Base-by-base conservation (phyloP, 2,888 invertebrate genomes). In the Agrenia bidenticulata region DNA sequence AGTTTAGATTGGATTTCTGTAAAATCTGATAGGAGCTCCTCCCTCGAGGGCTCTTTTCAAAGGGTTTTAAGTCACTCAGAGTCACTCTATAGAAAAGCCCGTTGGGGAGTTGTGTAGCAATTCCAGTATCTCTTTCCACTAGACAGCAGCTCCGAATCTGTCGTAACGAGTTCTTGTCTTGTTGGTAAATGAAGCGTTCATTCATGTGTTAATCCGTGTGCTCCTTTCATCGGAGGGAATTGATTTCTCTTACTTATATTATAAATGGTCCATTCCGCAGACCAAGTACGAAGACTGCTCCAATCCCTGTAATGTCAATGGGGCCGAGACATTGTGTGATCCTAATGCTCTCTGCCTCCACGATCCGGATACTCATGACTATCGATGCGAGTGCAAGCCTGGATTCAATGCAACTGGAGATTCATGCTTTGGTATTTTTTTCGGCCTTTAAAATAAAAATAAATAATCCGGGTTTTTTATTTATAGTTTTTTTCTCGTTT, bases 381-480 rank as follows among this genome's bases (percentile, higher is more conserved):
- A 95, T 80, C 88, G 86, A 75, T 99, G 99, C 78, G 84, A 88
- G 11, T 99, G 99, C 81, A 93, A 95, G 13, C 85, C 90, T 41
- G 98, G 98, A 37, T 99, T 90, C 82, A 92, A 92, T 78, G 92
- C 92, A 73, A 91, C 91, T 21, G 94, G 93, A 63, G 85, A 87
- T 81, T 83, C 85, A 69, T 94, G 94, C 79, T 83, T 81, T 77
- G 85, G 86, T 87, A 79, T 77, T 76, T 72, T 50, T 53, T 61
- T 63, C 63, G n/a, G n/a, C n/a, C n/a, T n/a, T n/a, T n/a, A n/a
- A n/a, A n/a, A n/a, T n/a, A n/a, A n/a, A n/a, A n/a, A 19, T 13
- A 63, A 60, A 17, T 58, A 51, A 50, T 19, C 26, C 17, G 21
- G 37, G 21, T 26, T 19, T 26, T 42, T 49, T 55, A 51, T 50